phyloP scores from a whole-genome alignment of 1,140 invertebrate species.

The Heliothis virescens region DNA sequence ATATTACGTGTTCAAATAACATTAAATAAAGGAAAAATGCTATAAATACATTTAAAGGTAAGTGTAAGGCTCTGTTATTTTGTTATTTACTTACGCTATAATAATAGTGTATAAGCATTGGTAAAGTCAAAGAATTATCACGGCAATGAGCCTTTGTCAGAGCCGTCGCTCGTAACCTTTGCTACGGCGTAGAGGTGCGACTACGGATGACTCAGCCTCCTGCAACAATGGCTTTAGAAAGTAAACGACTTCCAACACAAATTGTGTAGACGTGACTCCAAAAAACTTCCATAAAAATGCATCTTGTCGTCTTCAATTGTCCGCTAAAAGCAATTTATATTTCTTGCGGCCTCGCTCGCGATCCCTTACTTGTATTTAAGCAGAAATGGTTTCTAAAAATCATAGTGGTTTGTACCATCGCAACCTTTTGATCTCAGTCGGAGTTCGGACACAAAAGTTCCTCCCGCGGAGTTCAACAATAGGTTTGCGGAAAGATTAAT shows the following conservation, averaged over 20 bases:
- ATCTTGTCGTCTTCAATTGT: conserved; percentile 43
- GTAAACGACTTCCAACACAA: conserved; percentile 37
- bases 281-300: conserved; percentile 40
- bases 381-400: conserved; percentile 51
- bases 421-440: conserved; percentile 77
- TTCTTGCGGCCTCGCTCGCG: conserved; percentile 16
- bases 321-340: conserved; percentile 52
- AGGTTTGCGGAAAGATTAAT: conserved; percentile 82
- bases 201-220: conserved; percentile 33
- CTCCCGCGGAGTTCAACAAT: conserved; percentile 77
- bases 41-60: no score
- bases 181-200: conserved; percentile 1
- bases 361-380: conserved; percentile 46
- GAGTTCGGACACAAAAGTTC: conserved; percentile 79
- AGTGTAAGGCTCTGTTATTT: neutral
- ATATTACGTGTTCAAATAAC: no score
- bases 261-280: conserved; percentile 33
- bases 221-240: conserved; percentile 22
- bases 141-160: conserved; percentile 7
- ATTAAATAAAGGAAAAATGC: no score
- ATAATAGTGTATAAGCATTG: neutral
- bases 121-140: conserved; percentile 22
- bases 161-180: neutral
- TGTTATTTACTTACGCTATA: neutral
- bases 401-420: conserved; percentile 50